Evolutionary conservation across 2,888 invertebrate genomes (phyloP), one percentile per base, ranked within the genome.

Genomic region (Xylocampa areola): DNA sequence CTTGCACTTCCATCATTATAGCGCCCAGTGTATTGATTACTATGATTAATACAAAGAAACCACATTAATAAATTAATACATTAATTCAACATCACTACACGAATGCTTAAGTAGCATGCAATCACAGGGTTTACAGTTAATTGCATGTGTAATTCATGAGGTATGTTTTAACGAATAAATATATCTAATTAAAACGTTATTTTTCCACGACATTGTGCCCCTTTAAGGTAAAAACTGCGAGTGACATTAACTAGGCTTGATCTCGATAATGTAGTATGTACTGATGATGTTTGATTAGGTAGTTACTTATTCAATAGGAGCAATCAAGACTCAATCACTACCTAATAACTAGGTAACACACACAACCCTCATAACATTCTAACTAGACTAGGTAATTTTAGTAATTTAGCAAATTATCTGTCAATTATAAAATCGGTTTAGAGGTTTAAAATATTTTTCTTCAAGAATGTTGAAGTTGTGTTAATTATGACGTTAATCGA

Each of bases 71-170:
- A 47, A 51, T 61, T 52, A 68, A 50, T 64, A 72, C 59, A 63
- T 63, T 73, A 57, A 64, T 70, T 67, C 50, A 36, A 65, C 40
- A 58, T 61, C 48, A 53, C 53, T 58, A 51, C 58, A 54, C 47
- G 52, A 58, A 69, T 58, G 54, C 41, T 8, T 39, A 59, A 53
- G 50, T 52, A 60, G 59, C 49, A 54, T 60, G 59, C 50, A 64
- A 65, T 62, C 59, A 45, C 57, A 39, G 40, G 35, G 45, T 59
- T 72, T 73, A 68, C 66, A 59, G 68, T 77, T 86, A 85, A 86
- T 86, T 84, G 78, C 82, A 85, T 86, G 79, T 78, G 76, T 84
- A 82, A 86, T 86, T 84, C 84, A 86, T 84, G 75, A 82, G 61
- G 44, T 48, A 57, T 36, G 63, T 68, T 68, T 73, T 71, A 68